phyloP scores from a whole-genome alignment of 1,140 invertebrate species.

The Neotoxoptera formosana region DNA sequence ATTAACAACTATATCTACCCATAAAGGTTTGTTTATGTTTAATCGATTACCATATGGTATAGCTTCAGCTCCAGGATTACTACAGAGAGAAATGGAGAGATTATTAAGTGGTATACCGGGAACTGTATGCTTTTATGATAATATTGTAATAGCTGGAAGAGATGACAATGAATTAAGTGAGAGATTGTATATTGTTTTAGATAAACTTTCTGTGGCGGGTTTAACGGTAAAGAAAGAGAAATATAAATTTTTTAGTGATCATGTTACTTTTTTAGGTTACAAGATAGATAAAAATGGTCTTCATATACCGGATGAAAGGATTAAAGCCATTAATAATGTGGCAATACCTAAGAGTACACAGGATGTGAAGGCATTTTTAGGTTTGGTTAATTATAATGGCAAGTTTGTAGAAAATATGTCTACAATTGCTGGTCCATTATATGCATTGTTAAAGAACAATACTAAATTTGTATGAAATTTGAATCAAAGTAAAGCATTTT shows the following conservation, averaged over 20 bases:
- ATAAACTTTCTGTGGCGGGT: not conserved
- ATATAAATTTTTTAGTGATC: not conserved
- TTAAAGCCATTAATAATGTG: not conserved
- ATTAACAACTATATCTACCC: no score
- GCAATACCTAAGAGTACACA: not conserved
- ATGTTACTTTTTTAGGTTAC: not conserved
- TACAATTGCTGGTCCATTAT: not conserved
- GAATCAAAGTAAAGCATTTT: conserved; percentile 46
- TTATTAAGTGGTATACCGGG: no score
- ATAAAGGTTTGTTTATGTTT: no score
- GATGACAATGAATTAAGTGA: no score
- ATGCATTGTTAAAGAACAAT: not conserved
- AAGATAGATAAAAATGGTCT: not conserved
- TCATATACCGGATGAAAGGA: not conserved
- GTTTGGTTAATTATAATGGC: not conserved
- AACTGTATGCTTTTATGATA: no score
- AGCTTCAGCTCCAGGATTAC: no score
- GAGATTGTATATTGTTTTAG: not conserved
- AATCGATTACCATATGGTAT: no score
- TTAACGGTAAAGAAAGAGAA: not conserved
- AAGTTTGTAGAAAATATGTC: not conserved
- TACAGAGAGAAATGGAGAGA: no score
- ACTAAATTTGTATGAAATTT: not conserved
- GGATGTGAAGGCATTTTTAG: not conserved
- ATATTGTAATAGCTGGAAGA: no score